Percentiles rank a stretch among this genome's conserved stretches.
Conservation (phyloP, 2,113 vertebrate species). For the Blennius ocellaris region DNA sequence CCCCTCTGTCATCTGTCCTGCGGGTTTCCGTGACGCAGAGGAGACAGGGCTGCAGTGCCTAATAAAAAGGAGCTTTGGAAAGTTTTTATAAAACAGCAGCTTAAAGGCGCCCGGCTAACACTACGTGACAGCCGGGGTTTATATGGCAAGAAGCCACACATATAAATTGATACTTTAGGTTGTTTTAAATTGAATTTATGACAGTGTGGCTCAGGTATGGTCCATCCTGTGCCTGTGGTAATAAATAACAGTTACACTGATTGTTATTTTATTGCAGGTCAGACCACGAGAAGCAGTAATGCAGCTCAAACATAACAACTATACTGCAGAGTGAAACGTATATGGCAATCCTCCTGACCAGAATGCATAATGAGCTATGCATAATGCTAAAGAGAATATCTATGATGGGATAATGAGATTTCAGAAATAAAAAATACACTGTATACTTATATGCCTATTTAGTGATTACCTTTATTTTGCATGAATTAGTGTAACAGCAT, state of each 20-base stretch:
- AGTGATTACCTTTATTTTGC: neutral
- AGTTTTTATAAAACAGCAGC: constrained; percentile 20
- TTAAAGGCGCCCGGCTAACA: constrained; percentile 29
- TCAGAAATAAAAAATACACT: constrained; percentile 5
- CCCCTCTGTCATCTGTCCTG: neutral
- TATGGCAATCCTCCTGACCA: neutral
- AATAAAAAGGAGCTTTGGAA: constrained; percentile 26
- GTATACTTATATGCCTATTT: neutral
- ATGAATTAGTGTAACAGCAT: constrained; percentile 10
- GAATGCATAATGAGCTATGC: neutral
- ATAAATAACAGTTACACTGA: constrained; percentile 11
- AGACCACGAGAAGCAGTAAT: neutral
- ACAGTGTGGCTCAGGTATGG: constrained; percentile 8
- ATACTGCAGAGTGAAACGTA: too few species aligned
- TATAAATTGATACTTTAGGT: constrained; percentile 52
- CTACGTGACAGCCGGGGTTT: constrained; percentile 37
- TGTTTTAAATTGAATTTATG: constrained; percentile 14
- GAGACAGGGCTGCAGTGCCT: constrained; percentile 21
- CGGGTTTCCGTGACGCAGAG: constrained; percentile 27
- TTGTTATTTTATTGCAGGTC: neutral
- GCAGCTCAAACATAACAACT: neutral
- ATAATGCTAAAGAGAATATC: neutral
- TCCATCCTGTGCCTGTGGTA: constrained; percentile 1
- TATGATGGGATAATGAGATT: neutral
- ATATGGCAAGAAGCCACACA: constrained; percentile 46